phyloP scores from a whole-genome alignment of 2,888 invertebrate species.

The Spisula solida region DNA sequence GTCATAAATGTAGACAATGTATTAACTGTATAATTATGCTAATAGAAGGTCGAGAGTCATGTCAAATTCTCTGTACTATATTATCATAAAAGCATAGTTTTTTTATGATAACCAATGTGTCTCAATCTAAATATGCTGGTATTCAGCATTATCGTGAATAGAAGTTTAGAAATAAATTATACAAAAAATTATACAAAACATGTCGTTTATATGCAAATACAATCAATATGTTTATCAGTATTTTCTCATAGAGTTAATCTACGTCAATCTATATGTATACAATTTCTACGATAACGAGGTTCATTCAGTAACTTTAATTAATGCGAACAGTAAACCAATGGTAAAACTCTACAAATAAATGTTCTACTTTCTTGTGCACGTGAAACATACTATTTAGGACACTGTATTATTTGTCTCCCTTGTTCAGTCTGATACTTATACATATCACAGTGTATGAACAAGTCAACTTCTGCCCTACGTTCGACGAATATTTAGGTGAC shows the following conservation, averaged over 20 bases:
- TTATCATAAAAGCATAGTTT: not conserved
- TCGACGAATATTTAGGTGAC: no score
- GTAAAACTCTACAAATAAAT: no score
- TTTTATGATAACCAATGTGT: not conserved
- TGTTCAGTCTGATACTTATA: no score
- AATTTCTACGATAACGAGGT: not conserved
- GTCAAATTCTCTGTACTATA: no score
- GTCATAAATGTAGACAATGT: no score
- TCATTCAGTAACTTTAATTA: not conserved
- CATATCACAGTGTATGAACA: no score
- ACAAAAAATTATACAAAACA: not conserved
- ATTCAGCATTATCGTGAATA: not conserved
- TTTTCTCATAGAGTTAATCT: not conserved
- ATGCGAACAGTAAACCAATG: not conserved
- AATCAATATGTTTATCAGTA: not conserved
- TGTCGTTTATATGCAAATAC: not conserved
- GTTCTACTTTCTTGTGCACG: no score
- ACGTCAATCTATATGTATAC: not conserved
- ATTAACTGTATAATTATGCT: no score
- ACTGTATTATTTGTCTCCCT: no score
- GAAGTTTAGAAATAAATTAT: not conserved
- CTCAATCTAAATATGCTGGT: not conserved
- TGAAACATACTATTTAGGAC: no score
- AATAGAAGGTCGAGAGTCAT: no score
- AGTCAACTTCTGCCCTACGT: no score